Evolutionary conservation across 1,140 invertebrate species (phyloP).

Genomic region (Dryas iulia): DNA sequence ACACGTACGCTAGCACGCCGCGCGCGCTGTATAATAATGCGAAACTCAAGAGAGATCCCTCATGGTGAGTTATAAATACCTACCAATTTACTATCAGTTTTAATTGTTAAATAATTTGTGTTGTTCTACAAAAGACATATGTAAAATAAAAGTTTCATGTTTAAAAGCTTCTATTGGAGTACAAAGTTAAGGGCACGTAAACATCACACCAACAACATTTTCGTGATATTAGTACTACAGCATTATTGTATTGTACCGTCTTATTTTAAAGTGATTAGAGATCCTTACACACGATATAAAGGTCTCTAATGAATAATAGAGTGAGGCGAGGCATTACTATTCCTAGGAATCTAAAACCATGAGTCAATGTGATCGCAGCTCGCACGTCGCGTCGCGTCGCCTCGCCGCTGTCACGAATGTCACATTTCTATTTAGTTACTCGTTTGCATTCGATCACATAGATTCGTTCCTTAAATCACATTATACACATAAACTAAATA

Average conservation of each 20-base stretch:
- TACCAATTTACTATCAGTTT: too few relatives aligned
- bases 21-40: slow-evolving; percentile 75
- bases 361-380: background rate
- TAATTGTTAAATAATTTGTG: too few relatives aligned
- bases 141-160: too few relatives aligned
- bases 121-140: too few relatives aligned
- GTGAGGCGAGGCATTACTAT: background rate
- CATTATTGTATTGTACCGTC: background rate
- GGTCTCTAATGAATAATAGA: background rate
- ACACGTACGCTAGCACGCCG: slow-evolving; percentile 74
- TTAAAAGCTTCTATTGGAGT: too few relatives aligned
- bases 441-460: too few relatives aligned
- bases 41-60: slow-evolving; percentile 64
- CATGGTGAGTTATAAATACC: slow-evolving; percentile 67
- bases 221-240: too few relatives aligned
- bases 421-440: background rate
- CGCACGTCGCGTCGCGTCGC: background rate
- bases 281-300: too few relatives aligned
- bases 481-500: too few relatives aligned
- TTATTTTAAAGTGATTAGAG: too few relatives aligned
- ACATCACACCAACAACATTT: too few relatives aligned
- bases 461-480: background rate
- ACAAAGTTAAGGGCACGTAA: too few relatives aligned
- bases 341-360: background rate
- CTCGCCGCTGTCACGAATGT: background rate